Conservation (phyloP, 1,140 invertebrate species). For the Ectropis grisescens region DNA sequence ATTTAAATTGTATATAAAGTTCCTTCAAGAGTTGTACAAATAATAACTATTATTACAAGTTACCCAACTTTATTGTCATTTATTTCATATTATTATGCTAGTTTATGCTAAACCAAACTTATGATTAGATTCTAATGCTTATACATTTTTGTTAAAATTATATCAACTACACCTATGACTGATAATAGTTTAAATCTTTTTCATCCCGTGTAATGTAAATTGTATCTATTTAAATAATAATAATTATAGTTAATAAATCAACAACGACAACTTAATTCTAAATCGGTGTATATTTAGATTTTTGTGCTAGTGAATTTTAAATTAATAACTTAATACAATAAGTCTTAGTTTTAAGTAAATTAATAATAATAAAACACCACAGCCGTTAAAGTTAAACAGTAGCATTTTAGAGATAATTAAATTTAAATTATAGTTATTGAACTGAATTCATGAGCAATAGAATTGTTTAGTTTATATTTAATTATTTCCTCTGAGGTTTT, state of each 20-base stretch:
- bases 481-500: constrained; percentile 20
- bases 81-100: constrained; percentile 1
- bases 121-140: constrained; percentile 18
- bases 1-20: constrained; percentile 13
- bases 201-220: constrained; percentile 14
- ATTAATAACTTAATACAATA: constrained; percentile 15
- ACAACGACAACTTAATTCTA: constrained; percentile 67
- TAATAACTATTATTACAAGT: background rate
- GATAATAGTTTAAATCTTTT: constrained; percentile 26
- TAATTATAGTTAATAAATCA: constrained; percentile 34
- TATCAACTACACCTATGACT: constrained; percentile 28
- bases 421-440: constrained; percentile 17
- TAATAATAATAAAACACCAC: constrained; percentile 31
- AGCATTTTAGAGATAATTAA: constrained; percentile 21
- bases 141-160: constrained; percentile 5
- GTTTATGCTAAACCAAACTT: constrained; percentile 10
- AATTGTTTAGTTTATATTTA: constrained; percentile 19
- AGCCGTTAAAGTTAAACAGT: constrained; percentile 19
- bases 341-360: constrained; percentile 1
- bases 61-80: constrained; percentile 4
- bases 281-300: constrained; percentile 54
- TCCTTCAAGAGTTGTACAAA: constrained; percentile 11
- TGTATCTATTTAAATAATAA: constrained; percentile 16
- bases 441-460: constrained; percentile 44
- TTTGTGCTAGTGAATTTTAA: constrained; percentile 21